Evolutionary conservation across 2,888 invertebrate genomes (phyloP).

Genomic region (Halictus ligatus): DNA sequence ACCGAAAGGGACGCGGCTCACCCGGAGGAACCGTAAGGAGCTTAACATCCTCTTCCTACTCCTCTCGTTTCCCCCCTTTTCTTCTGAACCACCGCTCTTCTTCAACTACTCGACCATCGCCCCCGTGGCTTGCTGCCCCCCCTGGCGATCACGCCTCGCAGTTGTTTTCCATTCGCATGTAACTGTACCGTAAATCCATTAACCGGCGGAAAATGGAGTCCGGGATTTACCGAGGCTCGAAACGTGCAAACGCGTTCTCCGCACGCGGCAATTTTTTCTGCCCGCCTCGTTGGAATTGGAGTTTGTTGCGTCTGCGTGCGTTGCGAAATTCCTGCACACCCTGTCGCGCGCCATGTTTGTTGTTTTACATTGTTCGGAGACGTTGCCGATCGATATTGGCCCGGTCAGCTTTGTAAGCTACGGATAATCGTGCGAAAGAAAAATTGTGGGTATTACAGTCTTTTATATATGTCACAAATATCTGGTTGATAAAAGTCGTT

Average conservation of each 20-base stretch:
- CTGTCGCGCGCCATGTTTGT: neutral
- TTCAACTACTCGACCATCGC: neutral
- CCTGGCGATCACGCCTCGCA: neutral
- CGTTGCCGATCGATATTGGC: neutral
- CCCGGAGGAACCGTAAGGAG: slow-evolving; percentile 52
- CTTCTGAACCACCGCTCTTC: neutral
- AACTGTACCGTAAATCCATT: slow-evolving; percentile 38
- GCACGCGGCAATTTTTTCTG: neutral
- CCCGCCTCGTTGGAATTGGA: neutral
- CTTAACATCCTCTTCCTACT: slow-evolving; percentile 32
- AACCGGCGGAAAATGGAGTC: slow-evolving; percentile 33
- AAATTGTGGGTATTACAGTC: too few species aligned
- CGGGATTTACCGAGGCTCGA: slow-evolving; percentile 8
- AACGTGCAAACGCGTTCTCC: neutral
- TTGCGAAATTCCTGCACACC: neutral
- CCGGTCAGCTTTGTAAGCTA: neutral
- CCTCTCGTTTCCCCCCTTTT: neutral
- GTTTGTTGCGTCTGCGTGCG: neutral
- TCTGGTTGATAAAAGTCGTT: too few species aligned
- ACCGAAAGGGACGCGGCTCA: slow-evolving; percentile 18
- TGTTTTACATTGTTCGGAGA: neutral
- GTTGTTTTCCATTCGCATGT: slow-evolving; percentile 12
- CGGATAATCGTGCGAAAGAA: too few species aligned
- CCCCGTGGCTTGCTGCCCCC: neutral
- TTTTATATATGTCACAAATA: too few species aligned